phyloP scores from a whole-genome alignment of 2,888 invertebrate species.

The Scaptomyza tumidula region DNA sequence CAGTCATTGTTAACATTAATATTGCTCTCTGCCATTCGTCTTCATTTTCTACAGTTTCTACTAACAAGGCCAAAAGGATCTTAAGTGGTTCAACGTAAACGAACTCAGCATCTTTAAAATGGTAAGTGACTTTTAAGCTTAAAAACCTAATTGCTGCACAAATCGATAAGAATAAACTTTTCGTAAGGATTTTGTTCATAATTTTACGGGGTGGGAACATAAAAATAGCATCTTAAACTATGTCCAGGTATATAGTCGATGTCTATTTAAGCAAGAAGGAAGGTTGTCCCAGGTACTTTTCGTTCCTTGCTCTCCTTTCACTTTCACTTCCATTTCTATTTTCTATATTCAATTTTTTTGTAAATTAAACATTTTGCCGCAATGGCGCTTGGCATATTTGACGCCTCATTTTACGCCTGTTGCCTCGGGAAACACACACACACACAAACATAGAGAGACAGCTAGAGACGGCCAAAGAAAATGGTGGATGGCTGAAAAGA shows the following conservation, averaged over 20 bases:
- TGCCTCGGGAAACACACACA: slow-evolving; percentile 34
- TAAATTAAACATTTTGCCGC: slow-evolving; percentile 75
- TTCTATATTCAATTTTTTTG: slow-evolving; percentile 28
- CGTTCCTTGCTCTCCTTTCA: neutral
- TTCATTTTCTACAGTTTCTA: neutral
- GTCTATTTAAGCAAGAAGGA: neutral
- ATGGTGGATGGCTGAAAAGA: neutral
- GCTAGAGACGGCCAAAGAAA: neutral
- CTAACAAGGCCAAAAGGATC: too few relatives aligned
- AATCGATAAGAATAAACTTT: neutral
- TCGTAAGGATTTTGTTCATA: too few relatives aligned
- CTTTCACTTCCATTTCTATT: neutral
- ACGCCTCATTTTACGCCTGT: slow-evolving; percentile 62
- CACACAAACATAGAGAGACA: neutral
- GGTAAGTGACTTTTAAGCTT: too few relatives aligned
- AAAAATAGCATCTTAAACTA: slow-evolving; percentile 29
- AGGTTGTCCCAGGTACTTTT: neutral
- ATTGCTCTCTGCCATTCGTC: slow-evolving; percentile 21
- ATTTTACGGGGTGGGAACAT: neutral
- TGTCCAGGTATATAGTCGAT: slow-evolving; percentile 30
- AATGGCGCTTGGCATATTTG: slow-evolving; percentile 50
- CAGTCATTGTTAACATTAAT: slow-evolving; percentile 35
- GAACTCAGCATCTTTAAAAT: neutral
- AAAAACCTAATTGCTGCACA: too few relatives aligned
- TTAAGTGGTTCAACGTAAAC: too few relatives aligned